Percentiles rank a stretch among this genome's conserved stretches.
phyloP scores from a whole-genome alignment of 2,113 vertebrate genomes.

The Fukomys damarensis region DNA sequence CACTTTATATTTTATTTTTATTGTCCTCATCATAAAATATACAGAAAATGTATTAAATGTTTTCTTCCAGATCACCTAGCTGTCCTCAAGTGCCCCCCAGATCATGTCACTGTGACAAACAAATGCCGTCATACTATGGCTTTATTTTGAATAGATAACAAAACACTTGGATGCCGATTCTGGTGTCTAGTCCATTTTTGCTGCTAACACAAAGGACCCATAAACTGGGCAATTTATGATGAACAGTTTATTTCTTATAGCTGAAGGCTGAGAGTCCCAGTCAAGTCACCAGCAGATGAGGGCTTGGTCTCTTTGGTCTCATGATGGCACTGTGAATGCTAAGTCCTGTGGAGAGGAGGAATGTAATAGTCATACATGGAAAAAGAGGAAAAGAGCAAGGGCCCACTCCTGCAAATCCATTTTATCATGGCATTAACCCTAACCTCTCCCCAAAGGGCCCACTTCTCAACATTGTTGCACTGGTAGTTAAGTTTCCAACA shows the following conservation, averaged over 20 bases:
- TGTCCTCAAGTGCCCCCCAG: neutral
- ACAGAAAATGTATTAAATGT: conserved; percentile 38
- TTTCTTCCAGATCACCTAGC: neutral
- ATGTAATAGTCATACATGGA: neutral
- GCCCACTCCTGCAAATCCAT: neutral
- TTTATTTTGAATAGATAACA: neutral
- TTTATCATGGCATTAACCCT: neutral
- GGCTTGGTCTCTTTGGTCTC: neutral
- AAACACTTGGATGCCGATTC: neutral
- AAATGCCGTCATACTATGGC: neutral
- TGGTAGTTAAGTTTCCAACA: neutral
- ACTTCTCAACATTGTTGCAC: neutral
- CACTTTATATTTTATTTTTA: conserved; percentile 71
- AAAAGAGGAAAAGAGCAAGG: neutral
- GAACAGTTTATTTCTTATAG: neutral
- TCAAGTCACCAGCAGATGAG: neutral
- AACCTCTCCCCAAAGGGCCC: neutral
- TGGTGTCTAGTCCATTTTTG: neutral
- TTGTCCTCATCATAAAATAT: conserved; percentile 47
- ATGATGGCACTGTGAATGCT: neutral
- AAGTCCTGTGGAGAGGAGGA: neutral
- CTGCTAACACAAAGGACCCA: neutral
- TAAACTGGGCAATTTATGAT: neutral
- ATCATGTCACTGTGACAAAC: neutral
- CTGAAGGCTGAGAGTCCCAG: neutral